Percentiles rank a stretch among this genome's conserved stretches.
Conservation (phyloP, 2,797 vertebrate genomes). For the Crenuchus spilurus region DNA sequence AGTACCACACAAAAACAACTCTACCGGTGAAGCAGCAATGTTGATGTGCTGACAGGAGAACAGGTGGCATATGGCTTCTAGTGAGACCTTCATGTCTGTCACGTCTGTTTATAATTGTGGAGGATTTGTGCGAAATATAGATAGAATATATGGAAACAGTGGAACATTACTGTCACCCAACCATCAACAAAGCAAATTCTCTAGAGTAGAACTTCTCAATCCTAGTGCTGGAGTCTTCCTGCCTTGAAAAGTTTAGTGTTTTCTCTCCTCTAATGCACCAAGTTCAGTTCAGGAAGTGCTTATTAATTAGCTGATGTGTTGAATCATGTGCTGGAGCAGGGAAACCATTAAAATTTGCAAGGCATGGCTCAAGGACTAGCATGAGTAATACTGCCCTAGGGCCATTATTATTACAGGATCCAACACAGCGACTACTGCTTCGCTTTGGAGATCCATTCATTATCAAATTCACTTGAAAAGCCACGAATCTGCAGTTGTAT, state of each 20-base stretch:
- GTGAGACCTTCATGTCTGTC: constrained; percentile 20
- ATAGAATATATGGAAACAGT: background rate
- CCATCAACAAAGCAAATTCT: background rate
- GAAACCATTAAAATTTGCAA: no score
- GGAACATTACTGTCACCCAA: background rate
- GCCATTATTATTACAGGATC: no score
- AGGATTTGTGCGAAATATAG: background rate
- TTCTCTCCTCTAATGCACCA: background rate
- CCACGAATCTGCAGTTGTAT: no score
- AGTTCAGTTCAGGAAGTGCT: background rate
- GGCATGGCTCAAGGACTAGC: no score
- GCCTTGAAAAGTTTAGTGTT: background rate
- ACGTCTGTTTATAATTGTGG: constrained; percentile 13
- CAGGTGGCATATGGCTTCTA: constrained; percentile 27
- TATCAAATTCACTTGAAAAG: no score
- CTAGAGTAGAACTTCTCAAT: background rate
- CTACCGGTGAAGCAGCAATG: background rate
- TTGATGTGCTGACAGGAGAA: constrained; percentile 33
- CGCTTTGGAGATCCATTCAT: no score
- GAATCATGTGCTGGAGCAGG: background rate
- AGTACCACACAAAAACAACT: background rate
- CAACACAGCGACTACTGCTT: no score
- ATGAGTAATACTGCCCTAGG: no score
- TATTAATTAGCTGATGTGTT: background rate
- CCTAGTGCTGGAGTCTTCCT: background rate